Evolutionary conservation across 2,888 invertebrate genomes (phyloP).

Genomic region (Dasysyrphus tricinctus): DNA sequence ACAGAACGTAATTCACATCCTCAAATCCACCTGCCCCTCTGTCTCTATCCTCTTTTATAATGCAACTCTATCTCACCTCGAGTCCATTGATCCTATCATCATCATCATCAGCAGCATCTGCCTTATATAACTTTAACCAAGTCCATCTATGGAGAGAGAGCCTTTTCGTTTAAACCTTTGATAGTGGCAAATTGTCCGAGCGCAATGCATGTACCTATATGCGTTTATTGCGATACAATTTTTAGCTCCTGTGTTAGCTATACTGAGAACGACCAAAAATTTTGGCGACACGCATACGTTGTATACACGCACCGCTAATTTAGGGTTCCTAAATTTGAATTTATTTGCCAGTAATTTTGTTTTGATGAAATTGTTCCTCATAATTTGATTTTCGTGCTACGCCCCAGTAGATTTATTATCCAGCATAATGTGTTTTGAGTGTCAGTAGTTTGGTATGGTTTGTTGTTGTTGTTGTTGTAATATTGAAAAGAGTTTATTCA

Average conservation of each 20-base stretch:
- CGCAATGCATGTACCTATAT: slow-evolving; percentile 48
- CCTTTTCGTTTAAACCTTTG: slow-evolving; percentile 41
- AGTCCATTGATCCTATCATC: slow-evolving; percentile 43
- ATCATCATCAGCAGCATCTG: background rate
- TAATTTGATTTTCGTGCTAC: slow-evolving; percentile 66
- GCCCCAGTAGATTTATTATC: slow-evolving; percentile 56
- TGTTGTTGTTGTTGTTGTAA: background rate
- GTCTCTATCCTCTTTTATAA: slow-evolving; percentile 17
- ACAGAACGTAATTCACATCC: slow-evolving; percentile 58
- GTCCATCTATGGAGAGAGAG: background rate
- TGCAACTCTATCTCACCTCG: slow-evolving; percentile 31
- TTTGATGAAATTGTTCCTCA: slow-evolving; percentile 71
- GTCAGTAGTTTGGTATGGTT: background rate
- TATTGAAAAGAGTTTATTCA: slow-evolving; percentile 3
- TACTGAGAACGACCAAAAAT: background rate
- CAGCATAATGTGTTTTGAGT: background rate
- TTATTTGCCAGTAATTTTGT: slow-evolving; percentile 70
- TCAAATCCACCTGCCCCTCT: slow-evolving; percentile 14
- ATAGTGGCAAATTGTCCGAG: slow-evolving; percentile 57
- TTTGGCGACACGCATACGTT: slow-evolving; percentile 29
- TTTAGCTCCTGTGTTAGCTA: background rate
- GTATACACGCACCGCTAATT: slow-evolving; percentile 60
- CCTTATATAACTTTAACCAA: background rate
- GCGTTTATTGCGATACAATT: slow-evolving; percentile 43
- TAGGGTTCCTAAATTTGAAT: slow-evolving; percentile 57